These are phyloP conservation scores for Melanostoma mellinum DNA, from an alignment of 2,888 invertebrate species.

Conservation along the genomic window DNA sequence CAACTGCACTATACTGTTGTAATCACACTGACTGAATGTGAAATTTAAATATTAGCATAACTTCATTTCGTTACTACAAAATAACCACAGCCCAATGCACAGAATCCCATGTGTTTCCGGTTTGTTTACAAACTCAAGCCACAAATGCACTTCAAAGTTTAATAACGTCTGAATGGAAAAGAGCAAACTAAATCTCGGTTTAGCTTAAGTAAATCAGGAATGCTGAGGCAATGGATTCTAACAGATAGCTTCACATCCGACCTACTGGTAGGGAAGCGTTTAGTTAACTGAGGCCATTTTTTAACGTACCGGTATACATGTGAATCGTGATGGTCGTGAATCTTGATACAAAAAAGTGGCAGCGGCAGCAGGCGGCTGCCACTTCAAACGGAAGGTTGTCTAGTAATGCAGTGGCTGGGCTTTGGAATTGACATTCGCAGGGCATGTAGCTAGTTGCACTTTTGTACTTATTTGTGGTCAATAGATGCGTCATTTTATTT, in stretches of 20 bases:
- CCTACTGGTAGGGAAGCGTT: constrained; percentile 30
- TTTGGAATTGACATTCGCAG: neutral
- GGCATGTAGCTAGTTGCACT: too few species aligned
- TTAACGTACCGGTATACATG: constrained; percentile 27
- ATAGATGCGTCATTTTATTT: too few species aligned
- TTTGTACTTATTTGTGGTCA: too few species aligned
- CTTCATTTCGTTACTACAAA: constrained; percentile 8
- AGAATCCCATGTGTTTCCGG: constrained; percentile 27
- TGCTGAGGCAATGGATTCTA: neutral
- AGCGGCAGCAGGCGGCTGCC: neutral
- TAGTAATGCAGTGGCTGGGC: neutral
- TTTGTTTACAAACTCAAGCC: constrained; percentile 43
- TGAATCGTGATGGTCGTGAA: constrained; percentile 41
- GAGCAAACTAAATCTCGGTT: constrained; percentile 8
- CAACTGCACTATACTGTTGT: neutral
- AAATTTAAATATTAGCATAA: neutral
- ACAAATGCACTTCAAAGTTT: constrained; percentile 36
- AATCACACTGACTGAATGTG: neutral
- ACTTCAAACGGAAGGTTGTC: neutral
- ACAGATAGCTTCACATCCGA: constrained; percentile 1
- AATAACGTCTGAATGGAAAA: constrained; percentile 27
- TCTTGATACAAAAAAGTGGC: constrained; percentile 7
- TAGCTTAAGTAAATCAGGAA: constrained; percentile 4
- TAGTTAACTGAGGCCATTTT: constrained; percentile 55
- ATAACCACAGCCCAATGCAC: neutral